Evolutionary conservation across 2,888 invertebrate genomes (phyloP), one percentile per base, ranked within the genome.

Genomic region (Drosophila meridiana): DNA sequence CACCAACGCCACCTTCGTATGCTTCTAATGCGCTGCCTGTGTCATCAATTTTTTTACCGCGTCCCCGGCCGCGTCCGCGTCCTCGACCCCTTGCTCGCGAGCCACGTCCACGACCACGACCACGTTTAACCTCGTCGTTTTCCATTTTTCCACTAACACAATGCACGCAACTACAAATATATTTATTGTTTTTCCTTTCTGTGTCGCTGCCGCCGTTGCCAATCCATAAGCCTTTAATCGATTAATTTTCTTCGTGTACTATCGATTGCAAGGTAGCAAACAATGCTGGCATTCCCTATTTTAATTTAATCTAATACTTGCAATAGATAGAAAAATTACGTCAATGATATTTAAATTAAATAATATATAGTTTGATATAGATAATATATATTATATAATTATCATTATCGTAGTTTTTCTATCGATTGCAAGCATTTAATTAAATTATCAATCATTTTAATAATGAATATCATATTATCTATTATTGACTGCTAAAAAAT

Each of bases 31-130:
- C 52, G 28, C 13, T 71, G 53, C 52, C 65, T 43, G 55, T 64
- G 94, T 95, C 96, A 55, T 91, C 91, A 1, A 95, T 94, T 59
- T 96, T 96, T 92, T 96, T 97, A 26, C 96, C 96, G 73, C 97
- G 94, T 61, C 97, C 96, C 40, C 97, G 95, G 32, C 96, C 96
- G 42, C 97, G 94, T n/a, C 97, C 97, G 40, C 97, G 94, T 56
- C 96, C 96, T 85, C 97, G 94, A 28, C 96, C 96, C 63, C 97
- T 95, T 47, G 94, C 93, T 89, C 96, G 95, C 89, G 95, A 82
- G 28, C 92, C 93, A 3, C 93, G 91, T 36, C 92, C 93, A 48
- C 93, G 91, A 14, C 93, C 92, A 14, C 92, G 92, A 14, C 92
- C 92, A 8, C 90, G 89, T 60, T 92, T 92, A 3, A 77, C 88